A percentile compares a stretch with the other conserved stretches of the same genome.
Conservation (phyloP, 92 coral and sea anemone genomes). For the Porites lobata region DNA sequence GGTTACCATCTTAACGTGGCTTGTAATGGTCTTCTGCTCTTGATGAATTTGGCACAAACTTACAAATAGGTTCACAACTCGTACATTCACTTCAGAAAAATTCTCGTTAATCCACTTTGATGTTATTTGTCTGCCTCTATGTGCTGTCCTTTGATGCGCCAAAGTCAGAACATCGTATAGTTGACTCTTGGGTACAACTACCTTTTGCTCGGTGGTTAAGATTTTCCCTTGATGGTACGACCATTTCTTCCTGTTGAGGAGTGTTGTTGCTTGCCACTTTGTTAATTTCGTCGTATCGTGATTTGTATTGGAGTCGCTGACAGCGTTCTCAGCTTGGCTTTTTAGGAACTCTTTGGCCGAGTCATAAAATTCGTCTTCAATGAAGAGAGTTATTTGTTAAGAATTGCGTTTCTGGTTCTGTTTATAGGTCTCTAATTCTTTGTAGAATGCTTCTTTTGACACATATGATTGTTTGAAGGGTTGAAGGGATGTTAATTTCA, state of each 20-base stretch:
- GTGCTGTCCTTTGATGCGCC: slow-evolving; percentile 71
- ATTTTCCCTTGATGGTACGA: slow-evolving; percentile 35
- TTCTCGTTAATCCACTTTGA: slow-evolving; percentile 47
- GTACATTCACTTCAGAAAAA: slow-evolving; percentile 46
- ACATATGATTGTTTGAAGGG: slow-evolving; percentile 13
- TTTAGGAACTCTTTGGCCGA: slow-evolving; percentile 47
- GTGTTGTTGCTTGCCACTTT: slow-evolving; percentile 1
- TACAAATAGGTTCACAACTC: slow-evolving; percentile 25
- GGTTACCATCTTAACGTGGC: background rate
- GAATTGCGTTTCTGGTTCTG: slow-evolving; percentile 41
- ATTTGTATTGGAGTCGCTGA: slow-evolving; percentile 24
- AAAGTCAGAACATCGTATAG: slow-evolving; percentile 52
- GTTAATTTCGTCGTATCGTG: slow-evolving; percentile 18
- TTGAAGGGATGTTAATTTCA: background rate
- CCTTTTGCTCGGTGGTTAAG: slow-evolving; percentile 34
- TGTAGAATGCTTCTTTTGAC: background rate
- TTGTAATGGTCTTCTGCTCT: background rate
- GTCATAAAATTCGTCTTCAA: slow-evolving; percentile 53
- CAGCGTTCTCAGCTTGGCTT: slow-evolving; percentile 30
- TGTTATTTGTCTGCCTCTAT: slow-evolving; percentile 60
- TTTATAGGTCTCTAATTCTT: background rate
- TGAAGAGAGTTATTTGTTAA: slow-evolving; percentile 36
- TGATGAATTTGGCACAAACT: background rate
- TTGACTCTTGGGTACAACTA: slow-evolving; percentile 49
- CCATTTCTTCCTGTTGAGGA: slow-evolving; percentile 45